A percentile compares a stretch with the other conserved stretches of the same genome.
Evolutionary conservation across 2,888 invertebrate species (phyloP).

Genomic region (Leucozona laternaria): DNA sequence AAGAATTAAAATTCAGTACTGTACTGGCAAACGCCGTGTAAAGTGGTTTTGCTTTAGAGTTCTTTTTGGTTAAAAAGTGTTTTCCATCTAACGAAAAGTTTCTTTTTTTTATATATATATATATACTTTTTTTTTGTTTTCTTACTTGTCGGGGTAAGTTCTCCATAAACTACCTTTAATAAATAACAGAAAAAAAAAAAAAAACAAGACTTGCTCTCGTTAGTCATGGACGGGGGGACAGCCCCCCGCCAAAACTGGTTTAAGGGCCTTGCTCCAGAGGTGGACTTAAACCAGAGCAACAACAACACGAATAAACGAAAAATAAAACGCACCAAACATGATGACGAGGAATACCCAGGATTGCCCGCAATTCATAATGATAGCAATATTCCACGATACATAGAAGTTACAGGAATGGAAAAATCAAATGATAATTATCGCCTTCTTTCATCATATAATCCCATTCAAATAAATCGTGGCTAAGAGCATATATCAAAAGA

Average conservation of each 20-base stretch:
- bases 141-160: neutral
- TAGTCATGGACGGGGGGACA: neutral
- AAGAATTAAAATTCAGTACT: too few relatives aligned
- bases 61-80: neutral
- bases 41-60: too few relatives aligned
- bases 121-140: neutral
- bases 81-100: neutral
- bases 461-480: constrained; percentile 4
- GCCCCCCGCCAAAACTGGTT: neutral
- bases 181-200: neutral
- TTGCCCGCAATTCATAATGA: neutral
- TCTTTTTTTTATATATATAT: too few relatives aligned
- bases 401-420: neutral
- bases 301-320: neutral
- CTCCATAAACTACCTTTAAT: too few relatives aligned
- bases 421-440: neutral
- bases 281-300: too few relatives aligned
- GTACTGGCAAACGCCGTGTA: too few relatives aligned
- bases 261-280: neutral
- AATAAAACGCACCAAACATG: too few relatives aligned
- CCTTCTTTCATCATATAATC: neutral
- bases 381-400: constrained; percentile 10
- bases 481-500: neutral
- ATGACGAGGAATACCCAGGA: neutral
- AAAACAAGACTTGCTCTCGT: too few relatives aligned